A percentile compares a stretch with the other conserved stretches of the same genome.
Conservation (phyloP, 2,797 vertebrate species). For the Siniperca undulata region DNA sequence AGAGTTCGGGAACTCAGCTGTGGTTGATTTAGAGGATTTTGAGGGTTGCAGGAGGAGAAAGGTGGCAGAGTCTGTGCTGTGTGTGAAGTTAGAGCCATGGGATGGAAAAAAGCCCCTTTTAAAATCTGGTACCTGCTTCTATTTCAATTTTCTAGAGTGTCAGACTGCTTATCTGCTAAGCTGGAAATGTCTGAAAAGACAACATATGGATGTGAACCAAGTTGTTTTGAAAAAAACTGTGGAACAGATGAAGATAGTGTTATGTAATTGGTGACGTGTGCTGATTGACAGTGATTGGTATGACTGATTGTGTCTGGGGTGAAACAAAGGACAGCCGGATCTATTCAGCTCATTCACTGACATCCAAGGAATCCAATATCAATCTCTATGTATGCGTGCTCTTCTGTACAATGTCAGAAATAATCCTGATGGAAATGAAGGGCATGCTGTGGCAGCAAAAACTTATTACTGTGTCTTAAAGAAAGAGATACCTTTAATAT, state of each 20-base stretch:
- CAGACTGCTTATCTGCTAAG: slow-evolving; percentile 35
- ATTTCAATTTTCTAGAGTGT: slow-evolving; percentile 30
- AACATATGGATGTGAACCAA: slow-evolving; percentile 24
- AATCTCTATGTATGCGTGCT: slow-evolving; percentile 40
- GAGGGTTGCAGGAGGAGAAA: slow-evolving; percentile 23
- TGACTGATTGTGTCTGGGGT: slow-evolving; percentile 42
- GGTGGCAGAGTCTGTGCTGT: slow-evolving; percentile 22
- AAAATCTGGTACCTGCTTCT: slow-evolving; percentile 43
- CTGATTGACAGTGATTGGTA: slow-evolving; percentile 40
- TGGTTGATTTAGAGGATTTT: slow-evolving; percentile 47
- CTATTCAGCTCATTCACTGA: slow-evolving; percentile 41
- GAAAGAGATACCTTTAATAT: slow-evolving; percentile 27
- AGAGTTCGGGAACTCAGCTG: slow-evolving; percentile 31
- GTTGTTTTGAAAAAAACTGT: slow-evolving; percentile 13
- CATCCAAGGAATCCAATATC: slow-evolving; percentile 55
- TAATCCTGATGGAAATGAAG: slow-evolving; percentile 57
- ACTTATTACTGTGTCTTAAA: slow-evolving; percentile 27
- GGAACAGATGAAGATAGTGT: slow-evolving; percentile 23
- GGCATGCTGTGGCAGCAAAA: slow-evolving; percentile 36
- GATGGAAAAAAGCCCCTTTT: slow-evolving; percentile 37
- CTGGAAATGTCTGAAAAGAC: slow-evolving; percentile 35
- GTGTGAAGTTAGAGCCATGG: slow-evolving; percentile 39
- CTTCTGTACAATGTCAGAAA: slow-evolving; percentile 46
- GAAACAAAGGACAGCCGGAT: slow-evolving; percentile 52
- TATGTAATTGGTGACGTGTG: slow-evolving; percentile 19